phyloP scores from a whole-genome alignment of 2,888 invertebrate genomes.

The Trissolcus brochymenae region DNA sequence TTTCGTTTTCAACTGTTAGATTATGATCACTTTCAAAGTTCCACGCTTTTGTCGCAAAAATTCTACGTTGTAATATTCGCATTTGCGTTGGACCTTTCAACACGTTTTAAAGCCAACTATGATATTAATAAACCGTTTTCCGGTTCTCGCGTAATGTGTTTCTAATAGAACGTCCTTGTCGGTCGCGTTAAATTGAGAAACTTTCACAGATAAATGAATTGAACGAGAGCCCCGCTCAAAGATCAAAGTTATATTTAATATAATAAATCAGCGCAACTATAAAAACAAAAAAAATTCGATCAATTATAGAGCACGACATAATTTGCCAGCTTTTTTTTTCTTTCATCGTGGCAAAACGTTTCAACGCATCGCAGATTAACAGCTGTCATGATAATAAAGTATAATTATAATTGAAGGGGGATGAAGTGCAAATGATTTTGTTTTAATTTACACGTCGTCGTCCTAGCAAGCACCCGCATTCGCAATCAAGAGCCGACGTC shows the following conservation, averaged over 20 bases:
- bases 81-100: slow-evolving; percentile 37
- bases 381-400: neutral
- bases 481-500: slow-evolving; percentile 17
- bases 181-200: slow-evolving; percentile 29
- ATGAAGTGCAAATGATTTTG: slow-evolving; percentile 21
- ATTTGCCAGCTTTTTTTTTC: neutral
- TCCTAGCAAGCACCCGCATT: slow-evolving; percentile 14
- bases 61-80: too few species aligned
- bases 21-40: too few species aligned
- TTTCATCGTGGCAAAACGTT: neutral
- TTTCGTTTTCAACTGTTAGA: too few species aligned
- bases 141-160: slow-evolving; percentile 25
- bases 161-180: slow-evolving; percentile 32
- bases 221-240: slow-evolving; percentile 8
- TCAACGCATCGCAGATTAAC: slow-evolving; percentile 1
- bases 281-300: neutral
- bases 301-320: neutral
- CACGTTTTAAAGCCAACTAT: slow-evolving; percentile 23
- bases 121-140: slow-evolving; percentile 39
- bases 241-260: slow-evolving; percentile 20
- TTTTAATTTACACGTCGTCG: slow-evolving; percentile 27
- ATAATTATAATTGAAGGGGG: slow-evolving; percentile 11
- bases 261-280: slow-evolving; percentile 19
- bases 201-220: slow-evolving; percentile 48
- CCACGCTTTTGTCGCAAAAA: too few species aligned